Evolutionary conservation across 1,140 invertebrate species (phyloP).

Genomic region (Euura saliciscinereae): DNA sequence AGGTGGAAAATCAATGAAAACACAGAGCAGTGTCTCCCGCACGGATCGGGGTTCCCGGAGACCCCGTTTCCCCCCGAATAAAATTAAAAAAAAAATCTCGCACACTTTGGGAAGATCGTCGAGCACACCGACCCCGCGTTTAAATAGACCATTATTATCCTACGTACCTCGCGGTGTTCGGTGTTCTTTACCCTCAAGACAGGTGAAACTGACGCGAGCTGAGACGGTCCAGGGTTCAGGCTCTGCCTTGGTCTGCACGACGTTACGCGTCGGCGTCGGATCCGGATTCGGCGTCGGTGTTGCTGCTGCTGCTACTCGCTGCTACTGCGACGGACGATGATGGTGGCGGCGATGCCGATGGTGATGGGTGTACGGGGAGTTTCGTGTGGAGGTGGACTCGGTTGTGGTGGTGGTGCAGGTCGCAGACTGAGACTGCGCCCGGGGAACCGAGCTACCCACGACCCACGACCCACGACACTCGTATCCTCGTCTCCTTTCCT

Average conservation of each 20-base stretch:
- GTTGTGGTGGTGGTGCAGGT: background rate
- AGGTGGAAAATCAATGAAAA: conserved; percentile 22
- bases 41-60: too few species aligned
- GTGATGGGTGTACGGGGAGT: background rate
- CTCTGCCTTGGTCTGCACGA: background rate
- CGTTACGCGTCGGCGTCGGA: conserved; percentile 17
- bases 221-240: background rate
- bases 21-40: background rate
- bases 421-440: background rate
- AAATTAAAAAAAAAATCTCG: too few species aligned
- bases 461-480: background rate
- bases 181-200: background rate
- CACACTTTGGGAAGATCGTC: too few species aligned
- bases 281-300: background rate
- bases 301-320: background rate
- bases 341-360: background rate
- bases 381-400: background rate
- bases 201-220: conserved; percentile 10
- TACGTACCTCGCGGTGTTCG: background rate
- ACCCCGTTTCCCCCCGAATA: too few species aligned
- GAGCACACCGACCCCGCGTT: background rate
- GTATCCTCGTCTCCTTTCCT: background rate
- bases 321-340: background rate
- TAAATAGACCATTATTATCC: background rate
- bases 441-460: background rate